phyloP scores from a whole-genome alignment of 2,797 vertebrate species.

The Microcaecilia unicolor region DNA sequence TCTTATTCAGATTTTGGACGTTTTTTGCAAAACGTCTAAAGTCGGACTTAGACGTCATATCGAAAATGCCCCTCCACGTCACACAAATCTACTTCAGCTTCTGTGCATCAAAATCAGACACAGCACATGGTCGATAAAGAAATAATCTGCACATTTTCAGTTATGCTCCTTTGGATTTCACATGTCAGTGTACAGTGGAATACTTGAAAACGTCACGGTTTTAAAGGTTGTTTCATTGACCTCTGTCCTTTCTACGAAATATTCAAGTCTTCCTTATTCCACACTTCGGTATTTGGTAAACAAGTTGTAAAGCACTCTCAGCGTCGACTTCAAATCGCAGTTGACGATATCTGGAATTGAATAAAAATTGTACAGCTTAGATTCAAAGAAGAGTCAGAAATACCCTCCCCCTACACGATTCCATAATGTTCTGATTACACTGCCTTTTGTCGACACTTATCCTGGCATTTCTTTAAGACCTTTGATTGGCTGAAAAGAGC shows the following conservation, averaged over 20 bases:
- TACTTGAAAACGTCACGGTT: background rate
- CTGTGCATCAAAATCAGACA: background rate
- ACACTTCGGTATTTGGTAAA: conserved; percentile 92
- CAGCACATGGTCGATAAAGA: conserved; percentile 17
- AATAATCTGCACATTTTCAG: conserved; percentile 6
- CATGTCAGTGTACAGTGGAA: conserved; percentile 4
- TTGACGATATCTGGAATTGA: conserved; percentile 85
- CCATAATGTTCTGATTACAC: too few species aligned
- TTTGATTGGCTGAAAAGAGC: too few species aligned
- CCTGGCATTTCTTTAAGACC: too few species aligned
- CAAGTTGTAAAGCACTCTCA: conserved; percentile 91
- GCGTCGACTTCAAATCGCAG: conserved; percentile 91
- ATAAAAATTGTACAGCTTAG: conserved; percentile 1
- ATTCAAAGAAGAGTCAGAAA: background rate
- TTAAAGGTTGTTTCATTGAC: conserved; percentile 2
- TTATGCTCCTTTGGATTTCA: conserved; percentile 6
- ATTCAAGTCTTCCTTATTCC: conserved; percentile 68
- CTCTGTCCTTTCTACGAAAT: background rate
- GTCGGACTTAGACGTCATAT: too few species aligned
- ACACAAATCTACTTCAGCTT: too few species aligned
- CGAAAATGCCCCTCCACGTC: too few species aligned
- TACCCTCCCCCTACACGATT: background rate
- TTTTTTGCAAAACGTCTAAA: too few species aligned
- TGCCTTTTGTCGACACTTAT: too few species aligned
- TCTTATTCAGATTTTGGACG: too few species aligned